A percentile compares a stretch with the other conserved stretches of the same genome.
Conservation (phyloP, 2,113 vertebrate genomes). For the Ariopsis seemanni region DNA sequence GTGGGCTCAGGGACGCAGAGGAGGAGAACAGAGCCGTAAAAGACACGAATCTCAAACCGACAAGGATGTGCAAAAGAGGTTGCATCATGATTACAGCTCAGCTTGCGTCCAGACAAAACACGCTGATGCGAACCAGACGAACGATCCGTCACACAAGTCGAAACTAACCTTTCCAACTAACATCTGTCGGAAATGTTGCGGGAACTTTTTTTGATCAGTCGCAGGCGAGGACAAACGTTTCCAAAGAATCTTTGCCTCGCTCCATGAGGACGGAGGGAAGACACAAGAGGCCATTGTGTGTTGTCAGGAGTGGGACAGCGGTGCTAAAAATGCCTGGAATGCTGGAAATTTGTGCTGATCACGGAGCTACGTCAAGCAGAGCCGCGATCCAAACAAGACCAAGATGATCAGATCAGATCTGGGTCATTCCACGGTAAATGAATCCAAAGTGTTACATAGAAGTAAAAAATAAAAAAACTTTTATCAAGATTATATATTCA, state of each 20-base stretch:
- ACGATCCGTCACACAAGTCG: not conserved
- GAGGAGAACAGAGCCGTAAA: conserved; percentile 9
- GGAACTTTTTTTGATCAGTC: not conserved
- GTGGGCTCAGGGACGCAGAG: not conserved
- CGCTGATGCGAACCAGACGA: not conserved
- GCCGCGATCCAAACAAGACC: not conserved
- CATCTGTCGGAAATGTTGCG: conserved; percentile 1
- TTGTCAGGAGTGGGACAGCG: conserved; percentile 61
- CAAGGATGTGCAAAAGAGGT: not conserved
- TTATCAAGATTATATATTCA: too few relatives aligned
- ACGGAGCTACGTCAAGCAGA: conserved; percentile 31
- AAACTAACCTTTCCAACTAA: not conserved
- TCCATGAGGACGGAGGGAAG: conserved; percentile 15
- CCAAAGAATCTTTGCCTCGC: not conserved
- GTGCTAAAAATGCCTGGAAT: conserved; percentile 73
- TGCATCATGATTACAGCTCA: conserved; percentile 5
- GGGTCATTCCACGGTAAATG: too few relatives aligned
- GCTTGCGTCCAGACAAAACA: not conserved
- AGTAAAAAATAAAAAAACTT: too few relatives aligned
- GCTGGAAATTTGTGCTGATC: conserved; percentile 58
- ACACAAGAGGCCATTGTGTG: conserved; percentile 63
- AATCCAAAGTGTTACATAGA: too few relatives aligned
- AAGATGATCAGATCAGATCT: not conserved
- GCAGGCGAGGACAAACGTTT: not conserved
- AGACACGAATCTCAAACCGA: conserved; percentile 1